These are phyloP conservation scores for Etheostoma nigrum DNA, from an alignment of 2,797 vertebrate species.

Conservation along the genomic window DNA sequence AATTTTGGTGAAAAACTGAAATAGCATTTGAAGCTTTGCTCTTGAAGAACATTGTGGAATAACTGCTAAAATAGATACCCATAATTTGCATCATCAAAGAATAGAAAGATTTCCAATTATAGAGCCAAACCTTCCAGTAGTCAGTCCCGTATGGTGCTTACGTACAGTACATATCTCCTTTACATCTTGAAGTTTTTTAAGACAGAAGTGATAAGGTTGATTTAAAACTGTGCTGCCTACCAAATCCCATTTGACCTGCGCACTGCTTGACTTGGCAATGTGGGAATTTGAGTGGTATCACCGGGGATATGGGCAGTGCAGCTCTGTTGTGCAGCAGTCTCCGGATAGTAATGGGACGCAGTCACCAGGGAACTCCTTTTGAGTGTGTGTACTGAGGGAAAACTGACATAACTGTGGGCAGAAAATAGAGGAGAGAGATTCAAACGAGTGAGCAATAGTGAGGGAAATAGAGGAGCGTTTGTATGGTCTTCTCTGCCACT, in stretches of 20 bases:
- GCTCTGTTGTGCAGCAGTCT: slow-evolving; percentile 75
- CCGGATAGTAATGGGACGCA: slow-evolving; percentile 75
- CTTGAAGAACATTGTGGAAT: not conserved
- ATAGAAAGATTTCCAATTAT: not conserved
- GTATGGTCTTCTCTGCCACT: slow-evolving; percentile 69
- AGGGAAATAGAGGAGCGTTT: slow-evolving; percentile 68
- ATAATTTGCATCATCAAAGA: not conserved
- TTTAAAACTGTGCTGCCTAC: slow-evolving; percentile 12
- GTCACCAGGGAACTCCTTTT: slow-evolving; percentile 68
- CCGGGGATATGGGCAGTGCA: slow-evolving; percentile 33
- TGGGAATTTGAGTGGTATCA: slow-evolving; percentile 45
- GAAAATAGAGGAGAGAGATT: slow-evolving; percentile 58
- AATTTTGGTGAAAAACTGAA: not conserved
- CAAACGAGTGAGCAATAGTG: slow-evolving; percentile 73
- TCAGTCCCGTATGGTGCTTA: not conserved
- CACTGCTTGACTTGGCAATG: slow-evolving; percentile 27
- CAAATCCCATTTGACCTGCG: slow-evolving; percentile 37
- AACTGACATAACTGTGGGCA: slow-evolving; percentile 69
- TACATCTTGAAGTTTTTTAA: not conserved
- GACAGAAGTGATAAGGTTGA: not conserved
- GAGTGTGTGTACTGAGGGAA: slow-evolving; percentile 62
- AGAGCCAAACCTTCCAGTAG: not conserved
- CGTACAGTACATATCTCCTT: not conserved
- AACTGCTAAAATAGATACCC: not conserved
- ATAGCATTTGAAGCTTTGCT: slow-evolving; percentile 10